Evolutionary conservation across 2,888 invertebrate genomes (phyloP).

Genomic region (Archips crataeganus): DNA sequence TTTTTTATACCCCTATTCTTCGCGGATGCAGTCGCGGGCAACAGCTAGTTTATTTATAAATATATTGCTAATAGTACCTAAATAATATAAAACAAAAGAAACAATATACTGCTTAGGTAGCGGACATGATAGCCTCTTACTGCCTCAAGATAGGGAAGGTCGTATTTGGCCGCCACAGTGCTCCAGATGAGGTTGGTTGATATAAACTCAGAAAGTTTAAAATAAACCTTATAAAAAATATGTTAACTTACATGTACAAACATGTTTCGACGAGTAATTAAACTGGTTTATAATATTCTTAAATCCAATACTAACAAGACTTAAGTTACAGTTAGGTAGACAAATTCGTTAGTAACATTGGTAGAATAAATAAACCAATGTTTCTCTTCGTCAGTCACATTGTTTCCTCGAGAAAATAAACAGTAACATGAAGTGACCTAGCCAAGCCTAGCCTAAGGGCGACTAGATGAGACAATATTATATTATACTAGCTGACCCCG

Average conservation of each 20-base stretch:
- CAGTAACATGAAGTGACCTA: background rate
- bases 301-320: background rate
- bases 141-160: too few species aligned
- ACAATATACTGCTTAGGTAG: too few species aligned
- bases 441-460: background rate
- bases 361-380: background rate
- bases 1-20: too few species aligned
- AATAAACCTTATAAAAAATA: background rate
- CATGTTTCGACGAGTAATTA: background rate
- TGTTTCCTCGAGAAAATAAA: constrained; percentile 14
- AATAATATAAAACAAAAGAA: too few species aligned
- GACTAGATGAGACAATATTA: background rate
- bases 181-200: too few species aligned
- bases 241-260: background rate
- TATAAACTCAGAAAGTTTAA: too few species aligned
- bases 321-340: background rate
- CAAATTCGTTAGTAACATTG: background rate
- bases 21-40: too few species aligned
- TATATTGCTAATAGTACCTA: too few species aligned
- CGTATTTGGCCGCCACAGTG: too few species aligned
- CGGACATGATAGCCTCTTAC: too few species aligned
- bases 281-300: background rate
- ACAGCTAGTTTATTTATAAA: too few species aligned
- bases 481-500: too few species aligned
- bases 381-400: background rate